Conservation (phyloP, 1,140 invertebrate genomes). For the Lepidurus couesii region DNA sequence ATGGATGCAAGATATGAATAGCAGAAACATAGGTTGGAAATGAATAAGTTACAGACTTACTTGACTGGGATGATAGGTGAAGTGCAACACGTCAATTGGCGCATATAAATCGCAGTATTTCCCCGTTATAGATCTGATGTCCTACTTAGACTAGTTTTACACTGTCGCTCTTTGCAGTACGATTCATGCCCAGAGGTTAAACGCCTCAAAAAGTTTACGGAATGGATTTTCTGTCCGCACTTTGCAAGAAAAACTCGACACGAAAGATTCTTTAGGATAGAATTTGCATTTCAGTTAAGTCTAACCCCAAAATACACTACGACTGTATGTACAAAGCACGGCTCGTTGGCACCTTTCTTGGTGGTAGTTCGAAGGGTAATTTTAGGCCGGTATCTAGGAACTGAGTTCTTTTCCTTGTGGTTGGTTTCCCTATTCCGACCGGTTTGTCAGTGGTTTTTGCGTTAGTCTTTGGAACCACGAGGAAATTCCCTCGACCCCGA, state of each 20-base stretch:
- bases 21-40: neutral
- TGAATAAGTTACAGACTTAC: neutral
- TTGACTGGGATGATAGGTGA: slow-evolving; percentile 3
- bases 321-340: too few species aligned
- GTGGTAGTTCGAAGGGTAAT: too few species aligned
- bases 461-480: neutral
- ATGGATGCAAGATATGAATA: neutral
- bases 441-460: neutral
- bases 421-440: neutral
- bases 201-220: neutral
- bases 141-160: neutral
- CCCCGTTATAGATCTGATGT: neutral
- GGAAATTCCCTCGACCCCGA: neutral
- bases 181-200: too few species aligned
- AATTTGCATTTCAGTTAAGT: neutral
- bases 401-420: neutral
- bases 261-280: neutral
- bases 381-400: neutral
- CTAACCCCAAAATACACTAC: neutral
- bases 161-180: too few species aligned
- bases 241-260: neutral
- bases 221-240: neutral
- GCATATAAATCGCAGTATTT: neutral
- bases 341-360: too few species aligned
- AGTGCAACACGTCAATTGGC: slow-evolving; percentile 2